Percentiles rank a stretch among this genome's conserved stretches.
These are phyloP conservation scores for Atrina japonica DNA, from an alignment of 2,888 invertebrate genomes.

Conservation along the genomic window DNA sequence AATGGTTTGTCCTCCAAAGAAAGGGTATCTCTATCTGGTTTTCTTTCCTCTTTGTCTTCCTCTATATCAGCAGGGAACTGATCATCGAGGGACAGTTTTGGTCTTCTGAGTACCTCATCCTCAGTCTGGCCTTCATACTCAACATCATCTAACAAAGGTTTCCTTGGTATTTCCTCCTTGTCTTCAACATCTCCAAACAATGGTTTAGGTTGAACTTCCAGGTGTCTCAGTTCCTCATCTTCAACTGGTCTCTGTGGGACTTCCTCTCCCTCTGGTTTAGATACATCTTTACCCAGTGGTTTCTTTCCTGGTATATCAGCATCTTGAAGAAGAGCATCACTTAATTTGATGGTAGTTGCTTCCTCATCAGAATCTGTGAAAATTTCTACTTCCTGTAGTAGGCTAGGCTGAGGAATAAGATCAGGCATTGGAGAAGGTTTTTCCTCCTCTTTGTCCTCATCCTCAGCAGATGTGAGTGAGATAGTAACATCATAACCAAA, in stretches of 20 bases:
- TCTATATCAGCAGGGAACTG: slow-evolving; percentile 15
- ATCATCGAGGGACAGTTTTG: slow-evolving; percentile 8
- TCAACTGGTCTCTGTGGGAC: slow-evolving; percentile 7
- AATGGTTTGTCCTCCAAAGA: background rate
- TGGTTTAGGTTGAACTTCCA: slow-evolving; percentile 29
- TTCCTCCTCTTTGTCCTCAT: slow-evolving; percentile 23
- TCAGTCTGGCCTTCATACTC: slow-evolving; percentile 36
- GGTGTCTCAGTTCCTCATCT: slow-evolving; percentile 27
- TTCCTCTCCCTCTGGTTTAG: slow-evolving; percentile 7
- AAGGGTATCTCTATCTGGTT: slow-evolving; percentile 1
- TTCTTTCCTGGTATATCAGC: background rate
- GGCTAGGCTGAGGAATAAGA: slow-evolving; percentile 13
- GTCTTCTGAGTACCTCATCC: slow-evolving; percentile 24
- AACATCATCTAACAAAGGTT: slow-evolving; percentile 9
- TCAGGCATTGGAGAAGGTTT: slow-evolving; percentile 21
- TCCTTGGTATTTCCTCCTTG: slow-evolving; percentile 23
- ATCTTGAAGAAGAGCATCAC: background rate
- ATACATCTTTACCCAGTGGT: background rate
- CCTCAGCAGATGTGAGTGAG: slow-evolving; percentile 15
- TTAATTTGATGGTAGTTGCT: background rate
- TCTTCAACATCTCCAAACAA: slow-evolving; percentile 14
- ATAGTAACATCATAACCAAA: slow-evolving; percentile 38
- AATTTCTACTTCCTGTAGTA: background rate
- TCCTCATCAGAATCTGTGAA: slow-evolving; percentile 12
- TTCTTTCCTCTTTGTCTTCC: slow-evolving; percentile 16